Conservation (phyloP, 2,888 invertebrate genomes). For the Parnassius glacialis region DNA sequence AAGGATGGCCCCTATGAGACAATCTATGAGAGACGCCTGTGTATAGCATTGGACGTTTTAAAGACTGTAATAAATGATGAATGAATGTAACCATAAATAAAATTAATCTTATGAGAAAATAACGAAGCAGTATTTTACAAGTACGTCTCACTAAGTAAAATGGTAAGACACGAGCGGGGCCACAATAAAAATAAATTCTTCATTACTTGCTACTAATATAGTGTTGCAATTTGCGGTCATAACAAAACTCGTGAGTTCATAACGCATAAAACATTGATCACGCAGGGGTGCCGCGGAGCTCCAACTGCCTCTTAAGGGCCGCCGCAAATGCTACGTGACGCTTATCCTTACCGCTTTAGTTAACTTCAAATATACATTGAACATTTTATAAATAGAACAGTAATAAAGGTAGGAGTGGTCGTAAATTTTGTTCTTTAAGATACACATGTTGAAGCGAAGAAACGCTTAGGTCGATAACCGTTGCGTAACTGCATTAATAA, state of each 20-base stretch:
- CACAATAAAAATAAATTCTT: constrained; percentile 22
- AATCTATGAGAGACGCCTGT: too few species aligned
- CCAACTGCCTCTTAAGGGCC: constrained; percentile 24
- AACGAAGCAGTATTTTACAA: too few species aligned
- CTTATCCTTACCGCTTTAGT: constrained; percentile 40
- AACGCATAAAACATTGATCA: constrained; percentile 31
- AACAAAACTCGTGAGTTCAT: constrained; percentile 25
- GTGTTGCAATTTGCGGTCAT: constrained; percentile 27
- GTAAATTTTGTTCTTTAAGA: constrained; percentile 43
- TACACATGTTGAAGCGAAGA: constrained; percentile 37
- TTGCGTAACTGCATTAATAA: constrained; percentile 30
- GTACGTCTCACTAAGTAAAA: too few species aligned
- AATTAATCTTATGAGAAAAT: too few species aligned
- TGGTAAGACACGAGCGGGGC: constrained; percentile 33
- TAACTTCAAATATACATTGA: constrained; percentile 41
- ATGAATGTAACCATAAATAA: too few species aligned
- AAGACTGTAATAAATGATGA: too few species aligned
- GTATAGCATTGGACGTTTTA: too few species aligned
- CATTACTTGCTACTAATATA: constrained; percentile 23
- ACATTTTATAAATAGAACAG: constrained; percentile 45
- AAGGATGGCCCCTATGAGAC: too few species aligned
- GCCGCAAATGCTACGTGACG: constrained; percentile 30
- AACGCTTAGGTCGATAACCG: constrained; percentile 33
- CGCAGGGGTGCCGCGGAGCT: constrained; percentile 30
- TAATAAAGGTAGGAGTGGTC: constrained; percentile 43